These are phyloP conservation scores for Triplophysa dalaica DNA, from an alignment of 2,113 vertebrate species.

Conservation along the genomic window DNA sequence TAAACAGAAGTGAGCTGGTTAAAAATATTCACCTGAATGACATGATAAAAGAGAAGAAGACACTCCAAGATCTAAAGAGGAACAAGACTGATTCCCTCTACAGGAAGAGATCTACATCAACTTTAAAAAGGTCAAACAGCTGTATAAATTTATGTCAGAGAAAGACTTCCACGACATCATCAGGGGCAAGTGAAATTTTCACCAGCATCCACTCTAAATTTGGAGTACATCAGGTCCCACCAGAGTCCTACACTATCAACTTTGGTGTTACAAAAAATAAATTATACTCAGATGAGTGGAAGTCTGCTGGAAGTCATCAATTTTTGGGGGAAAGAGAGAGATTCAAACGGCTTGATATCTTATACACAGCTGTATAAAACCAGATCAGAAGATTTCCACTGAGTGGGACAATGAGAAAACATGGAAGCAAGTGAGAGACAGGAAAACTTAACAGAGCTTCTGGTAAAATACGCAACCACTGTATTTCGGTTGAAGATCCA, in stretches of 20 bases:
- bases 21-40: conserved; percentile 9
- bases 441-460: conserved; percentile 56
- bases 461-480: conserved; percentile 38
- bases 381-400: conserved; percentile 41
- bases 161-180: background rate
- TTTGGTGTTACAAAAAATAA: conserved; percentile 60
- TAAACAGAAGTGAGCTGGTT: conserved; percentile 48
- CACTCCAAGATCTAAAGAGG: conserved; percentile 53
- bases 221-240: background rate
- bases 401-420: conserved; percentile 63
- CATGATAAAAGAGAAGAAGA: conserved; percentile 23
- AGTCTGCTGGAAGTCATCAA: conserved; percentile 59
- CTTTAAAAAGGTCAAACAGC: conserved; percentile 52
- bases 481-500: conserved; percentile 53
- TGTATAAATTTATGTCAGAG: background rate
- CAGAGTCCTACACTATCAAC: fast-evolving
- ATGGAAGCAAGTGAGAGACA: conserved; percentile 59
- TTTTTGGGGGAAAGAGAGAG: conserved; percentile 60
- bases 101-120: background rate
- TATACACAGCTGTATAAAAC: background rate
- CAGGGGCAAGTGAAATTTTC: too few relatives aligned
- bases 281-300: conserved; percentile 55
- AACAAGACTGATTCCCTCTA: conserved; percentile 64
- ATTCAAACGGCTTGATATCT: conserved; percentile 58
- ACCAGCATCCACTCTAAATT: conserved; percentile 51